A percentile compares a stretch with the other conserved stretches of the same genome.
These are phyloP conservation scores for Schizotus pectinicornis DNA, from an alignment of 2,888 invertebrate genomes.

Conservation along the genomic window DNA sequence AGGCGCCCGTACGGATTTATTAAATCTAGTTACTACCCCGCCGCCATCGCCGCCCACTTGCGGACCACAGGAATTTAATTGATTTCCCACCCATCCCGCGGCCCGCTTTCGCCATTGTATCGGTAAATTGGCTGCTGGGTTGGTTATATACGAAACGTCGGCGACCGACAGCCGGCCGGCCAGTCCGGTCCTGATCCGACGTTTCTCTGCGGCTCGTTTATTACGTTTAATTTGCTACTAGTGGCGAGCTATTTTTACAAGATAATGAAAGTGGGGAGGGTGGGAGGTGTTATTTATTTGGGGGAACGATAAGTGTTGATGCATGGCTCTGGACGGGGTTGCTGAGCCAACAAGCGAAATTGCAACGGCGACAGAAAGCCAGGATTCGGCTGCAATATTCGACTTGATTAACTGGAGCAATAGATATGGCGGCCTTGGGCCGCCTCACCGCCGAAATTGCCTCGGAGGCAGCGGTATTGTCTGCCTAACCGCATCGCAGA, in stretches of 20 bases:
- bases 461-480: no score
- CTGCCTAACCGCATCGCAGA: no score
- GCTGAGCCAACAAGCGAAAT: neutral
- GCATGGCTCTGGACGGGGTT: slow-evolving; percentile 25
- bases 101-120: slow-evolving; percentile 23
- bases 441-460: no score
- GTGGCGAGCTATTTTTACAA: slow-evolving; percentile 33
- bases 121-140: slow-evolving; percentile 24
- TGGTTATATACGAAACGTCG: slow-evolving; percentile 5
- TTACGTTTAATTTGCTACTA: slow-evolving; percentile 23
- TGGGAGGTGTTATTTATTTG: slow-evolving; percentile 29
- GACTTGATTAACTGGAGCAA: no score
- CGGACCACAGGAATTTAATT: slow-evolving; percentile 30
- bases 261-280: slow-evolving; percentile 36
- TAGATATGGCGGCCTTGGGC: no score
- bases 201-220: neutral
- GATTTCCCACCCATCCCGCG: slow-evolving; percentile 24
- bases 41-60: slow-evolving; percentile 12
- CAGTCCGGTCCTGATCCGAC: neutral
- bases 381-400: no score
- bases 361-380: neutral
- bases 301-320: slow-evolving; percentile 38
- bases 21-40: slow-evolving; percentile 32
- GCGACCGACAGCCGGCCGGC: no score
- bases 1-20: slow-evolving; percentile 30